These are phyloP conservation scores for Mesocentrotus franciscanus DNA, from an alignment of 53 echinoderm and acorn worm genomes.

Conservation along the genomic window DNA sequence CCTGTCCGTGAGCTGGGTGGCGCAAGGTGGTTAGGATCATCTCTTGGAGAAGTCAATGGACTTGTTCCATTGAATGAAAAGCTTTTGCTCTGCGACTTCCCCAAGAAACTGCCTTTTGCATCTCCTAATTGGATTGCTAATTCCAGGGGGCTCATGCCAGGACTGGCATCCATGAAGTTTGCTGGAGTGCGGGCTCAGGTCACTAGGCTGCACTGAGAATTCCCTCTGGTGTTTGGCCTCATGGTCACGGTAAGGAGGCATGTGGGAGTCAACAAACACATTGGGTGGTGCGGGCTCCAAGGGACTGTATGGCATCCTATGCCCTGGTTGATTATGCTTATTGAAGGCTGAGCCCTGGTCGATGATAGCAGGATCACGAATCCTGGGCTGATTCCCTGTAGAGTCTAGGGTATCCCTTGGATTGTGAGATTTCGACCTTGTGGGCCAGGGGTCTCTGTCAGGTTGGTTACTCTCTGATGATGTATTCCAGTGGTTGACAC, in stretches of 20 bases:
- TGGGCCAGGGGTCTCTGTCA: slow-evolving; percentile 53
- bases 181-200: slow-evolving; percentile 74
- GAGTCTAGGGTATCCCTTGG: slow-evolving; percentile 66
- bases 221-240: slow-evolving; percentile 40
- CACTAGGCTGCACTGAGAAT: slow-evolving; percentile 70
- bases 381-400: slow-evolving; percentile 61
- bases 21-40: slow-evolving; percentile 61
- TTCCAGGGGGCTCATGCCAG: slow-evolving; percentile 54
- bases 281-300: slow-evolving; percentile 17
- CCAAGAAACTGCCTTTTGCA: slow-evolving; percentile 41
- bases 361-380: slow-evolving; percentile 48
- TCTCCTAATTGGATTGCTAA: slow-evolving; percentile 73
- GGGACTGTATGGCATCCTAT: slow-evolving; percentile 56
- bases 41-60: slow-evolving; percentile 49
- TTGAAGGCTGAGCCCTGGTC: slow-evolving; percentile 34
- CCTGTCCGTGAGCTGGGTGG: slow-evolving; percentile 36
- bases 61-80: slow-evolving; percentile 57
- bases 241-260: slow-evolving; percentile 63
- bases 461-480: background rate
- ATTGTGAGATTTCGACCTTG: slow-evolving; percentile 36
- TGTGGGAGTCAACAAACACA: slow-evolving; percentile 45
- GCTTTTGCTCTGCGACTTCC: slow-evolving; percentile 15
- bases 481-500: slow-evolving; percentile 51
- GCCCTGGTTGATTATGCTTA: background rate
- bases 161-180: slow-evolving; percentile 66